Evolutionary conservation across 2,797 vertebrate genomes (phyloP).

Genomic region (Lithobates sylvaticus): DNA sequence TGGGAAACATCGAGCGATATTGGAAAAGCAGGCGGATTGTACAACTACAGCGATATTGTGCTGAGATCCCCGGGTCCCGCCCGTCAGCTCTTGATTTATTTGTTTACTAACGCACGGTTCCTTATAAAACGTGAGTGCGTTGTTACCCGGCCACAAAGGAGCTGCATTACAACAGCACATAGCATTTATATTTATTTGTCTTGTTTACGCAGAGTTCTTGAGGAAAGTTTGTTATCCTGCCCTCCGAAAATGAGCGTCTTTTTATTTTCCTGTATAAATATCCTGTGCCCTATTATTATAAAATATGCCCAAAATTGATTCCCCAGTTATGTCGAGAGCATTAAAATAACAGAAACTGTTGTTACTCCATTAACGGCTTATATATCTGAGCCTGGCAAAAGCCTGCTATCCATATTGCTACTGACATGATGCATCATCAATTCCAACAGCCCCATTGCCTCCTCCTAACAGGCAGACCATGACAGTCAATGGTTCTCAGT

Average conservation of each 20-base stretch:
- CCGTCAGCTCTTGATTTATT: not conserved
- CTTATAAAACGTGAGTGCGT: not conserved
- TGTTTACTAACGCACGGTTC: not conserved
- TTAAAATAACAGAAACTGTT: conserved; percentile 47
- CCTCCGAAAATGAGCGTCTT: conserved; percentile 37
- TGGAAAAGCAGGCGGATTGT: too few species aligned
- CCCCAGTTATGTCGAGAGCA: conserved; percentile 39
- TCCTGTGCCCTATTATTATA: conserved; percentile 38
- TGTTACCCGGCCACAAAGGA: conserved; percentile 19
- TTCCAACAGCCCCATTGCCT: conserved; percentile 27
- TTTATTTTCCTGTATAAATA: conserved; percentile 48
- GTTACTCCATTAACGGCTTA: conserved; percentile 47
- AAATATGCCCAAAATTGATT: conserved; percentile 51
- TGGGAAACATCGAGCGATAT: too few species aligned
- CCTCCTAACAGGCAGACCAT: not conserved
- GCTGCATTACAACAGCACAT: conserved; percentile 12
- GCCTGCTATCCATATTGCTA: not conserved
- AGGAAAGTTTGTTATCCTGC: conserved; percentile 48
- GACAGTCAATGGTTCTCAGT: conserved; percentile 74
- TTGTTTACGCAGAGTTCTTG: conserved; percentile 33
- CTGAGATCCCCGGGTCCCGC: too few species aligned
- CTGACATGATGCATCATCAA: conserved; percentile 39
- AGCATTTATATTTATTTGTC: conserved; percentile 35
- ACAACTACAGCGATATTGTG: too few species aligned
- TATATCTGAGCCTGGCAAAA: conserved; percentile 42